phyloP scores from a whole-genome alignment of 2,113 vertebrate species.

The Percopsis transmontana region DNA sequence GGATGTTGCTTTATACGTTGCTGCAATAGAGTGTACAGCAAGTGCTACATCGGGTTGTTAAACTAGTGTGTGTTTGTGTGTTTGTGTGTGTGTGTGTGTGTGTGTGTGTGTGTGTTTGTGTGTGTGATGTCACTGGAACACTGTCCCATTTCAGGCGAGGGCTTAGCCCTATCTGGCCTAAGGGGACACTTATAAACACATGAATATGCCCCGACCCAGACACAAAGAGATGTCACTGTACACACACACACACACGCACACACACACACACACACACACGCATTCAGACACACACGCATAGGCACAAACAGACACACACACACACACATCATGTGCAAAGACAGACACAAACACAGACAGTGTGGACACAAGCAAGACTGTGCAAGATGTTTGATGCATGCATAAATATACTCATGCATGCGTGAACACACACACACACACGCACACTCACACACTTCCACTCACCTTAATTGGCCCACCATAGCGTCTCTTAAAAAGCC shows the following conservation, averaged over 20 bases:
- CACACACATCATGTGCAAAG: slow-evolving; percentile 44
- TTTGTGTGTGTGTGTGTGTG: too few relatives aligned
- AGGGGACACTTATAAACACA: slow-evolving; percentile 74
- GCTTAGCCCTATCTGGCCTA: slow-evolving; percentile 68
- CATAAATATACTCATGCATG: slow-evolving; percentile 72
- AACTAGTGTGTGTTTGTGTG: too few relatives aligned
- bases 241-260: slow-evolving; percentile 53
- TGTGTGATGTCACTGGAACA: slow-evolving; percentile 16
- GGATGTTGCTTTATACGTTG: too few relatives aligned
- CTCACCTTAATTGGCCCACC: slow-evolving; percentile 83
- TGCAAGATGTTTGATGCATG: slow-evolving; percentile 71
- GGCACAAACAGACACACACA: slow-evolving; percentile 36
- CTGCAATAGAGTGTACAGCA: too few relatives aligned
- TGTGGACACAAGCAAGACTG: slow-evolving; percentile 69
- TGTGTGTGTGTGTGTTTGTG: too few relatives aligned
- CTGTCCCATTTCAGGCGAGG: slow-evolving; percentile 64
- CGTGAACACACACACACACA: slow-evolving; percentile 39
- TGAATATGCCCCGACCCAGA: slow-evolving; percentile 74
- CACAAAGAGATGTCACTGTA: slow-evolving; percentile 76
- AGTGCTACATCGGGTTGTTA: too few relatives aligned
- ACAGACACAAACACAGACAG: slow-evolving; percentile 72
- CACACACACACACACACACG: slow-evolving; percentile 46
- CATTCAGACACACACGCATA: slow-evolving; percentile 43
- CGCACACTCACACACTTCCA: slow-evolving; percentile 42
- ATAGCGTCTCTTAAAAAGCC: slow-evolving; percentile 81